Evolutionary conservation across 1,140 invertebrate genomes (phyloP).

Genomic region (Diabrotica undecimpunctata): DNA sequence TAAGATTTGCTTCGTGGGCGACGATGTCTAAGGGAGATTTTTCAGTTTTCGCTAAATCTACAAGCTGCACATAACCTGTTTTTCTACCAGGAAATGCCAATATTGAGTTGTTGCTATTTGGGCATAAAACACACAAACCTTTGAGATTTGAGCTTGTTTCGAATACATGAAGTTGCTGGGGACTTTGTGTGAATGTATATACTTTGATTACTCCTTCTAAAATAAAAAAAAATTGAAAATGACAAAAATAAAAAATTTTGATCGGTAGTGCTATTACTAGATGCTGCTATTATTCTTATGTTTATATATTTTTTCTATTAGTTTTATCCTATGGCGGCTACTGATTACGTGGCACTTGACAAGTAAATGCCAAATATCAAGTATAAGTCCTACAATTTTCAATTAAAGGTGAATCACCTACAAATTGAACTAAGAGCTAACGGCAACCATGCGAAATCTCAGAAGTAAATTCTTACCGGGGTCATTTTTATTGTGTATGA

Average conservation of each 20-base stretch:
- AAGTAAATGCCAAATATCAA: no score
- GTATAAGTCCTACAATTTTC: no score
- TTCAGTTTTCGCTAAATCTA: constrained; percentile 87
- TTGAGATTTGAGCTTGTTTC: constrained; percentile 91
- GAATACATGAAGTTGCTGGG: constrained; percentile 93
- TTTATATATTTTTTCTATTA: no score
- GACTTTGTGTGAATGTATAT: constrained; percentile 95
- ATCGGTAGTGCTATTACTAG: neutral
- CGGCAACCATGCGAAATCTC: no score
- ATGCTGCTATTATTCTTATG: neutral
- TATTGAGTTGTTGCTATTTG: constrained; percentile 93
- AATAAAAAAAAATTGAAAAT: constrained; percentile 28
- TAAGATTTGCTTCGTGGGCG: constrained; percentile 89
- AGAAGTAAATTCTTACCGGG: no score
- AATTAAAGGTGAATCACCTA: no score
- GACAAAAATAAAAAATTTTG: neutral
- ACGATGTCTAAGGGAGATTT: constrained; percentile 78
- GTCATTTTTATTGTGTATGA: no score
- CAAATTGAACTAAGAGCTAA: no score
- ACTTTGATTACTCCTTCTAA: constrained; percentile 93
- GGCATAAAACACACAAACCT: constrained; percentile 94
- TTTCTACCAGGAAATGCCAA: constrained; percentile 89
- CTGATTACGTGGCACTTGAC: no score
- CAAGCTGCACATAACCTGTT: constrained; percentile 86
- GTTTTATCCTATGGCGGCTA: no score